Conservation (phyloP, 2,888 invertebrate species). For the Lasioglossum morio region DNA sequence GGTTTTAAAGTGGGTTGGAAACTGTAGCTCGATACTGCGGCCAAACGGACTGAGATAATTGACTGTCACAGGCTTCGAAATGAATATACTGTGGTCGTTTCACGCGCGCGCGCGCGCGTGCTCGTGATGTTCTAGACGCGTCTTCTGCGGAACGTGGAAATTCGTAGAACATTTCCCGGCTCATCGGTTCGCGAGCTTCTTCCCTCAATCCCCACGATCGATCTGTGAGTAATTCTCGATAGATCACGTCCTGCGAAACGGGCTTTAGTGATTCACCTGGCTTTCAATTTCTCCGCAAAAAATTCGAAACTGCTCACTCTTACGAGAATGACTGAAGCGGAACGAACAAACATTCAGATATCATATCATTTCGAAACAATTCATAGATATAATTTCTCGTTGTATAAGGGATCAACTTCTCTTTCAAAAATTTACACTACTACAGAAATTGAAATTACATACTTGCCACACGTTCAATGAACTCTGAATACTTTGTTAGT, state of each 20-base stretch:
- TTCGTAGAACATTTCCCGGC: constrained; percentile 39
- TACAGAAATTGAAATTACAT: background rate
- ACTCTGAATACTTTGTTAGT: background rate
- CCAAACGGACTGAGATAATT: constrained; percentile 41
- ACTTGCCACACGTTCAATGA: background rate
- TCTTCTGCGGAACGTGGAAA: constrained; percentile 40
- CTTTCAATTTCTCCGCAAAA: background rate
- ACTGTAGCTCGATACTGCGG: constrained; percentile 62
- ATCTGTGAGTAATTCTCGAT: background rate
- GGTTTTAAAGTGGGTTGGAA: constrained; percentile 18
- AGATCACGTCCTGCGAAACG: background rate
- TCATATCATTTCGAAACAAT: background rate
- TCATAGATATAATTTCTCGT: background rate
- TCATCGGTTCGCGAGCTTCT: constrained; percentile 48
- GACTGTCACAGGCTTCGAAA: constrained; percentile 68
- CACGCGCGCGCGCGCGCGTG: constrained; percentile 21
- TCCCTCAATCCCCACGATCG: background rate
- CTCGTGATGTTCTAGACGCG: constrained; percentile 55
- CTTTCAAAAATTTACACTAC: background rate
- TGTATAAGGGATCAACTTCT: background rate
- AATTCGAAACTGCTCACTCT: background rate
- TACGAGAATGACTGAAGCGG: background rate
- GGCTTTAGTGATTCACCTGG: background rate
- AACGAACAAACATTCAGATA: background rate
- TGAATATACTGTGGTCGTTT: constrained; percentile 41